These are phyloP conservation scores for Proisotoma minuta DNA, from an alignment of 2,888 invertebrate genomes.

Conservation along the genomic window DNA sequence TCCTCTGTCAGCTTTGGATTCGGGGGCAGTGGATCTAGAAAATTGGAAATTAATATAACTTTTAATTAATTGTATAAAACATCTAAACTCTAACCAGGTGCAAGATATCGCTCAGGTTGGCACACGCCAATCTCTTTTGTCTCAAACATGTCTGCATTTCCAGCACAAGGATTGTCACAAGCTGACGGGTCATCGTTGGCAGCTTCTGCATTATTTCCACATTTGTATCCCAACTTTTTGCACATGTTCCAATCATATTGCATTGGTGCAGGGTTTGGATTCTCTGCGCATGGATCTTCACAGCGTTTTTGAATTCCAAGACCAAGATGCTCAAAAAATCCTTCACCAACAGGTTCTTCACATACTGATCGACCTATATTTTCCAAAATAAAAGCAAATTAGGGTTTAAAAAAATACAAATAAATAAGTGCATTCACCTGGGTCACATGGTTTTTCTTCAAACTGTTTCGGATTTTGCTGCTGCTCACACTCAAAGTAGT, in stretches of 20 bases:
- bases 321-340: constrained; percentile 40
- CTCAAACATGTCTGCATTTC: constrained; percentile 46
- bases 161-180: constrained; percentile 44
- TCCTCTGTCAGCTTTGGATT: constrained; percentile 42
- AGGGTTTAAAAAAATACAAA: neutral
- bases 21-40: constrained; percentile 36
- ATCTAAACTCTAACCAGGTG: constrained; percentile 27
- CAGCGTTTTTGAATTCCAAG: constrained; percentile 19
- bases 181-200: constrained; percentile 28
- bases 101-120: constrained; percentile 38
- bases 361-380: constrained; percentile 31
- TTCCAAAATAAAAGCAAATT: neutral
- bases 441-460: constrained; percentile 33
- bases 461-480: constrained; percentile 14
- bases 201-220: constrained; percentile 30
- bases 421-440: constrained; percentile 19
- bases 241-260: constrained; percentile 43
- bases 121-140: constrained; percentile 40
- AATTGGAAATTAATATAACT: neutral
- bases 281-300: constrained; percentile 36
- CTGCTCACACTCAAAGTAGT: constrained; percentile 62
- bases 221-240: constrained; percentile 40
- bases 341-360: constrained; percentile 43
- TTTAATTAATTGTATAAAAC: neutral
- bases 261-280: constrained; percentile 38